Evolutionary conservation across 2,888 invertebrate species (phyloP).

Genomic region (Aethes cnicana): DNA sequence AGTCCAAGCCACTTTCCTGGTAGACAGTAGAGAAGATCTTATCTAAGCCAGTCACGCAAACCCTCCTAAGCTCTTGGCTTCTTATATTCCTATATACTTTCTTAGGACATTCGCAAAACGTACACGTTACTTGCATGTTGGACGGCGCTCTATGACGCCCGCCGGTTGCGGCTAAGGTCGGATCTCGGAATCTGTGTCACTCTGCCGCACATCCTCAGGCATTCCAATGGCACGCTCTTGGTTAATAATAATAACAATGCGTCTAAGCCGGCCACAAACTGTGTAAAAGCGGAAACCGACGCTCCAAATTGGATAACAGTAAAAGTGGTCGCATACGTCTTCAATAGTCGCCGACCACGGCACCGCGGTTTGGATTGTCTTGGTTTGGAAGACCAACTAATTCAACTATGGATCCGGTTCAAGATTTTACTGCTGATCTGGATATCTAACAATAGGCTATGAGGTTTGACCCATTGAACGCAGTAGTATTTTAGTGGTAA

Average conservation of each 20-base stretch:
- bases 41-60: not conserved
- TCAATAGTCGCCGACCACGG: constrained; percentile 57
- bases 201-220: constrained; percentile 61
- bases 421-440: too few species aligned
- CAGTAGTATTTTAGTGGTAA: too few species aligned
- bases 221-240: constrained; percentile 65
- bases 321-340: constrained; percentile 79
- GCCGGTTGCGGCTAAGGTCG: constrained; percentile 42
- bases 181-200: constrained; percentile 65
- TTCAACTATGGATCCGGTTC: too few species aligned
- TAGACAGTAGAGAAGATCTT: not conserved
- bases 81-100: too few species aligned
- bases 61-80: too few species aligned
- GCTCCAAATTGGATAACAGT: constrained; percentile 81
- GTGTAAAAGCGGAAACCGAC: constrained; percentile 79
- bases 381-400: too few species aligned
- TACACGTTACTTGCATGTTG: too few species aligned
- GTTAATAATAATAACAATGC: constrained; percentile 74
- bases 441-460: too few species aligned
- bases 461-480: too few species aligned
- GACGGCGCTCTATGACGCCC: too few species aligned
- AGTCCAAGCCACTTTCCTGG: too few species aligned
- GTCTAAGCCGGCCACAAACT: constrained; percentile 70
- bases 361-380: constrained; percentile 48
- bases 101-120: too few species aligned